A percentile compares a stretch with the other conserved stretches of the same genome.
Conservation (phyloP, 2,113 vertebrate genomes). For the Gymnocephalus cernua region DNA sequence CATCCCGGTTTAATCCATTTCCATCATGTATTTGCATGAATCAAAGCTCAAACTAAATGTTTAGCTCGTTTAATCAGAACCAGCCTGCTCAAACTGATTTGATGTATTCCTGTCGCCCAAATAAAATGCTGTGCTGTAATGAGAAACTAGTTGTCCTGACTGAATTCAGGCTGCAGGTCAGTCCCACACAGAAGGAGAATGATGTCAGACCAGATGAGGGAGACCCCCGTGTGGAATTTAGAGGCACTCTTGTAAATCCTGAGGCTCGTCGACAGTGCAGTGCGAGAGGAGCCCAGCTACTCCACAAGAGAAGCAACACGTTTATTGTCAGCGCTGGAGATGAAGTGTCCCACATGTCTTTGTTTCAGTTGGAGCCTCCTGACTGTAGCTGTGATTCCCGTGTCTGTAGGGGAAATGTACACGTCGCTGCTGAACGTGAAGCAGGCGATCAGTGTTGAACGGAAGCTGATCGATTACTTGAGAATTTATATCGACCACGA, state of each 20-base stretch:
- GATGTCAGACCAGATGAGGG: conserved; percentile 41
- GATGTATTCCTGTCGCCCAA: not conserved
- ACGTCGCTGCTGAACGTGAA: conserved; percentile 83
- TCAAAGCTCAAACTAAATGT: not conserved
- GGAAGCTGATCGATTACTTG: conserved; percentile 77
- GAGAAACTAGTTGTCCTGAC: not conserved
- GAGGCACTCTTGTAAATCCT: conserved; percentile 1
- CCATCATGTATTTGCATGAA: not conserved
- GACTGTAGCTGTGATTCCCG: conserved; percentile 18
- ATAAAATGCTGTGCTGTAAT: not conserved
- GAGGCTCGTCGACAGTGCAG: conserved; percentile 3
- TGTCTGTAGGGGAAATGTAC: conserved; percentile 73
- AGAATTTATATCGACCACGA: conserved; percentile 82
- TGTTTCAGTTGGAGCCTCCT: conserved; percentile 33
- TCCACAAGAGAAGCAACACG: too few species aligned
- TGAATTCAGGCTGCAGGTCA: conserved; percentile 9
- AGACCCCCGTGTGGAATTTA: not conserved
- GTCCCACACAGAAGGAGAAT: not conserved
- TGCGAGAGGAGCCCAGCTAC: conserved; percentile 5
- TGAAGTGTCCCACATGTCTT: conserved; percentile 23
- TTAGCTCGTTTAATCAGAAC: not conserved
- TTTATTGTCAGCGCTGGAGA: not conserved
- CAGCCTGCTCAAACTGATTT: not conserved
- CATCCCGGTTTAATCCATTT: rapidly evolving
- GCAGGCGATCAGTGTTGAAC: conserved; percentile 80